Evolutionary conservation across 1,140 invertebrate species (phyloP), one percentile per base, ranked within the genome.

Genomic region (Antheraea pernyi): DNA sequence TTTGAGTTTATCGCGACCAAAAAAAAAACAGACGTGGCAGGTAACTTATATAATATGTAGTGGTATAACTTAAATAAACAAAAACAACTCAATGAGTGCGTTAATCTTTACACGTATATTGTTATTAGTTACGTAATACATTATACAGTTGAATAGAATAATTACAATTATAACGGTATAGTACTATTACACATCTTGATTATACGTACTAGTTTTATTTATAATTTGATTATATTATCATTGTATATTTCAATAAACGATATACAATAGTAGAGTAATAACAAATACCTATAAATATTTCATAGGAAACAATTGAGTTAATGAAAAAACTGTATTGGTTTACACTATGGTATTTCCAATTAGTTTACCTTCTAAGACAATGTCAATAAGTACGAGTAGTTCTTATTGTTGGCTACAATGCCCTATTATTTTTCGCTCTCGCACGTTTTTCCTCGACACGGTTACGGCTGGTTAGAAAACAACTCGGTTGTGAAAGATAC

Each of bases 371-470:
- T 53, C 46, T 53, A 53, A 70, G 60, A 70, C 80, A 84, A 81
- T 81, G 76, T 78, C 76, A 83, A 75, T 74, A 36, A 64, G 18
- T 8, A 59, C 46, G 16, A 53, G 46, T 53, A 68, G 67, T 48
- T 39, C 53, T 63, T 72, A 78, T 80, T 79, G 69, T 72, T 64
- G 72, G 70, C 39, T 67, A 91, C 86, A 91, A 91, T 89, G 76
- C 74, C 77, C 85, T 81, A 87, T 91, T 88, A 86, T 88, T 87
- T 83, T 80, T 77, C 74, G 66, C 68, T 84, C 69, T 87, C 86
- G 86, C 88, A 91, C 87, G 88, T 89, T 91, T 89, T 89, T 89
- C 85, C 84, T 89, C 86, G 86, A 83, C 82, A 86, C 78, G 69
- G 83, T 86, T 89, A 88, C 84, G 79, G 75, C 73, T 82, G 19